A percentile compares a stretch with the other conserved stretches of the same genome.
phyloP scores from a whole-genome alignment of 2,888 invertebrate genomes.

The Epiperipatus broadwayi region DNA sequence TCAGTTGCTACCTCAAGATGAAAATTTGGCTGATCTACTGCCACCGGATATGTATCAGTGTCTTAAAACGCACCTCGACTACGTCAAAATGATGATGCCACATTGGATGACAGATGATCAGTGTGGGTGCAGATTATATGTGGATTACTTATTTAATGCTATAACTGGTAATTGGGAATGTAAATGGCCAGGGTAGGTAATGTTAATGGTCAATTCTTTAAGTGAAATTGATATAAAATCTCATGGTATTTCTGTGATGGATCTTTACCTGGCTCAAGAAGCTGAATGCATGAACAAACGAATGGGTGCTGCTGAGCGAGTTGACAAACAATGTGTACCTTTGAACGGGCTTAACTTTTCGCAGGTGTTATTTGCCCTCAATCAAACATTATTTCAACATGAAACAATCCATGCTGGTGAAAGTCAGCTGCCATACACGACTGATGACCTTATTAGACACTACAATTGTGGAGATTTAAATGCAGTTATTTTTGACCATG shows the following conservation, averaged over 20 bases:
- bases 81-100: slow-evolving; percentile 29
- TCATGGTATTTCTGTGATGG: slow-evolving; percentile 34
- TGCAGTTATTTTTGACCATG: slow-evolving; percentile 28
- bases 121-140: slow-evolving; percentile 28
- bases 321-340: slow-evolving; percentile 37
- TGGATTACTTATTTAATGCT: slow-evolving; percentile 32
- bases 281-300: slow-evolving; percentile 31
- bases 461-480: slow-evolving; percentile 34
- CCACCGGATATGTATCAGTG: slow-evolving; percentile 30
- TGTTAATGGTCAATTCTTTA: slow-evolving; percentile 36
- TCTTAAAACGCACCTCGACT: slow-evolving; percentile 31
- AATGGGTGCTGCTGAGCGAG: slow-evolving; percentile 34
- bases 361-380: slow-evolving; percentile 34
- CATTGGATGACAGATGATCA: slow-evolving; percentile 30
- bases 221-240: slow-evolving; percentile 32
- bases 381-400: slow-evolving; percentile 30
- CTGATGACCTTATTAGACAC: slow-evolving; percentile 30
- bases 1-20: slow-evolving; percentile 30
- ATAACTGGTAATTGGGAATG: slow-evolving; percentile 35
- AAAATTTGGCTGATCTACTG: slow-evolving; percentile 26
- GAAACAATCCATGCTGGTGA: slow-evolving; percentile 25
- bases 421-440: slow-evolving; percentile 21
- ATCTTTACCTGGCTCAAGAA: slow-evolving; percentile 35
- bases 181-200: slow-evolving; percentile 37
- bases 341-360: slow-evolving; percentile 34